Base-by-base conservation (phyloP, 2,797 vertebrate genomes). In the Eutrigla gurnardus region DNA sequence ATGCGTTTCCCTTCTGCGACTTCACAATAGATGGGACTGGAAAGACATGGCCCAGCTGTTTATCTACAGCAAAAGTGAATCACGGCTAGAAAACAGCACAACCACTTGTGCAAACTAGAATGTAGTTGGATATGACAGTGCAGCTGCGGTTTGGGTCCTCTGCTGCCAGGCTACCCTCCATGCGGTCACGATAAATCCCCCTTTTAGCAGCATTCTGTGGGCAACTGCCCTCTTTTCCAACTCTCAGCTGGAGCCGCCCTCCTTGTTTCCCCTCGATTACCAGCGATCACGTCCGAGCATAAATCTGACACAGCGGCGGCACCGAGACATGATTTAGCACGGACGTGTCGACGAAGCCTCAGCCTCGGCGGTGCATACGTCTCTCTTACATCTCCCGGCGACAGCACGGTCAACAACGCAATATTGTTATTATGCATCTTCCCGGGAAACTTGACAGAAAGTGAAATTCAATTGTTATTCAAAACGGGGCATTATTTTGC, bases 201-300 rank as follows among this genome's bases (percentile, higher is more conserved):
- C 85, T 82, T 82, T 86, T 69, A 80, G 81, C 37, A 62, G 57
- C 36, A 43, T 82, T 73, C 79, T 78, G 81, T 6, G 40, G 78
- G 77, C 79, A 57, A 15, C n/a, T 14, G 46, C 66, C 60, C 76
- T 85, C 83, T 82, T 36, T 59, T 62, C 43, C 65, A 69, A 63
- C 66, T 52, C 79, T 73, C 62, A 53, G 77, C 58, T 15, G 75
- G 57, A 81, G 63, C 65, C 53, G 52, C 73, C 77, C 68, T 80
- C 54, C 77, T 80, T 75, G 61, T 88, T 89, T 86, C 54, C 40
- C 25, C 75, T 60, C 87, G 82, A 91, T 92, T 89, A 76, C 66
- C 33, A 52, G 59, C 72, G 84, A 85, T 89, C 80, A 77, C 66
- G 65, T 80, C 75, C 40, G 6, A 2, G 59, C 81, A 78, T 90